These are phyloP conservation scores for Prorops nasuta DNA, from an alignment of 1,140 invertebrate genomes.

Conservation along the genomic window DNA sequence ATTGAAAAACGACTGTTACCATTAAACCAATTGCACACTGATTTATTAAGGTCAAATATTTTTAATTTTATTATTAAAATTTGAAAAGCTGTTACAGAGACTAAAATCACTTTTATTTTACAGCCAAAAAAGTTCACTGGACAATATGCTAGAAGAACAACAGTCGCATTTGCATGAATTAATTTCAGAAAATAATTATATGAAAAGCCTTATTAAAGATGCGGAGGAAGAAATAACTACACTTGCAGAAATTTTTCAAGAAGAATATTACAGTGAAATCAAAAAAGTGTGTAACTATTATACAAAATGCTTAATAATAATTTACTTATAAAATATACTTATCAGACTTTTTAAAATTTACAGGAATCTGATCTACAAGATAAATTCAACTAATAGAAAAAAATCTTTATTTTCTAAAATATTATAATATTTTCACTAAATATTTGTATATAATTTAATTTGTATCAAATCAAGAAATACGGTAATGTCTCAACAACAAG, in stretches of 20 bases:
- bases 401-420: no score
- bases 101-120: background rate
- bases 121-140: background rate
- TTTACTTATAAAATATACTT: background rate
- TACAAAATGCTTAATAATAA: no score
- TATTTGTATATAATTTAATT: no score
- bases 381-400: no score
- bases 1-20: slow-evolving; percentile 9
- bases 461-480: no score
- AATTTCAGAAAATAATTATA: background rate
- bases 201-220: background rate
- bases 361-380: background rate
- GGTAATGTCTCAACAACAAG: no score
- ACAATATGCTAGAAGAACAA: background rate
- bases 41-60: slow-evolving; percentile 15
- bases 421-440: no score
- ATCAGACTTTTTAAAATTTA: background rate
- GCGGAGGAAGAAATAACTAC: background rate
- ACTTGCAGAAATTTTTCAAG: background rate
- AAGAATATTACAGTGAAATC: background rate
- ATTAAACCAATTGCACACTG: slow-evolving; percentile 1
- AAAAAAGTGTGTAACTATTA: background rate
- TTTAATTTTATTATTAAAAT: background rate
- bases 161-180: background rate
- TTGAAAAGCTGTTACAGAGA: background rate